Evolutionary conservation across 2,113 vertebrate genomes (phyloP).

Genomic region (Bombycilla garrulus): DNA sequence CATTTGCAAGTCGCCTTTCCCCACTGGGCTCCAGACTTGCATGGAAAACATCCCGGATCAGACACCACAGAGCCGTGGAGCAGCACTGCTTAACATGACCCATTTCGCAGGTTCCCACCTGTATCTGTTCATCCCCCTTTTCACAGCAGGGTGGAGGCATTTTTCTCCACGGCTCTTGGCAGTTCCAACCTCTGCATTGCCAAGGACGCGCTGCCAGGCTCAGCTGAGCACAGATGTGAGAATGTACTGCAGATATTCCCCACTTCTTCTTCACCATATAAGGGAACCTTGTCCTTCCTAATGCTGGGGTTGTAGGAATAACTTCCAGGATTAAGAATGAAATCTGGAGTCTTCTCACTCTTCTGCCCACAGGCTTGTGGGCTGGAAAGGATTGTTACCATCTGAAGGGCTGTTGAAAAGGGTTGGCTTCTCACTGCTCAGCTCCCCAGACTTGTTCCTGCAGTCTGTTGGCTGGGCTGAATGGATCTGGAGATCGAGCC

Average conservation of each 20-base stretch:
- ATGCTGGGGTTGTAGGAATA: not conserved
- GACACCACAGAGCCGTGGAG: not conserved
- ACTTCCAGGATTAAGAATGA: not conserved
- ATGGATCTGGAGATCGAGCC: not conserved
- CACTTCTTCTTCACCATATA: constrained; percentile 47
- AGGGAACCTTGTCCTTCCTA: not conserved
- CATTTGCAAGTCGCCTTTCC: not conserved
- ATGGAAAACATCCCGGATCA: not conserved
- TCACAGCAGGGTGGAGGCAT: constrained; percentile 36
- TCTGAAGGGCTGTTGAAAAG: constrained; percentile 2
- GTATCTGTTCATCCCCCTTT: not conserved
- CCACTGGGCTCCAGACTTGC: not conserved
- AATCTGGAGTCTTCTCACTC: constrained; percentile 25
- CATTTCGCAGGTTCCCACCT: constrained; percentile 19
- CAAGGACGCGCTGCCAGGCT: constrained; percentile 17
- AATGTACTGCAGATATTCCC: constrained; percentile 37
- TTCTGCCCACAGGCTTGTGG: not conserved
- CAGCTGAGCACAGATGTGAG: constrained; percentile 30
- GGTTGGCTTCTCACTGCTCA: not conserved
- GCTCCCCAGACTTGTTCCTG: not conserved
- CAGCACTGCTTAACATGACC: not conserved
- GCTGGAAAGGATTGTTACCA: not conserved
- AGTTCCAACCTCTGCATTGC: not conserved
- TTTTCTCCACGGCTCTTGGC: constrained; percentile 7
- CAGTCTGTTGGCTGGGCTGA: not conserved